A percentile compares a stretch with the other conserved stretches of the same genome.
Evolutionary conservation across 2,888 invertebrate genomes (phyloP).

Genomic region (Harpalus rufipes): DNA sequence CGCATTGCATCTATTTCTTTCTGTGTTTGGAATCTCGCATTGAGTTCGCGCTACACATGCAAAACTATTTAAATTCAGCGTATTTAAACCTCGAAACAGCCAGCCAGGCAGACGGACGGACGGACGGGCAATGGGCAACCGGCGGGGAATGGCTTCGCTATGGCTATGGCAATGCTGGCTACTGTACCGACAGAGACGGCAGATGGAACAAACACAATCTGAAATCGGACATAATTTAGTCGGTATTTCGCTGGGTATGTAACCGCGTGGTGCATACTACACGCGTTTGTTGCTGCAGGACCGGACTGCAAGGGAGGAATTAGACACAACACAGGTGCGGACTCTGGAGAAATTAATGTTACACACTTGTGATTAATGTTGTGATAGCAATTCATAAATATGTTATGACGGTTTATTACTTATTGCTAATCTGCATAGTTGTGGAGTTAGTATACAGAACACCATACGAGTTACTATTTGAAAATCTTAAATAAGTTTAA

Average conservation of each 20-base stretch:
- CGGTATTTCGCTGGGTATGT: slow-evolving; percentile 59
- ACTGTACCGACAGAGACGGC: slow-evolving; percentile 21
- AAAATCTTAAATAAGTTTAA: too few species aligned
- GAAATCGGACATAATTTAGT: slow-evolving; percentile 64
- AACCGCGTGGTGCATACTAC: slow-evolving; percentile 56
- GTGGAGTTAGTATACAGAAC: too few species aligned
- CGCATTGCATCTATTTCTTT: slow-evolving; percentile 2
- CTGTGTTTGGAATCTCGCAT: slow-evolving; percentile 4
- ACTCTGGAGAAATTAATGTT: not conserved
- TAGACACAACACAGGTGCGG: not conserved
- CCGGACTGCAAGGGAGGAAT: not conserved
- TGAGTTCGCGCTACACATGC: slow-evolving; percentile 15
- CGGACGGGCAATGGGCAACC: not conserved
- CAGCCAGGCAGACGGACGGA: not conserved
- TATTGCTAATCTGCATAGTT: too few species aligned
- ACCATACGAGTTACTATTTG: too few species aligned
- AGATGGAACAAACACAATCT: slow-evolving; percentile 58
- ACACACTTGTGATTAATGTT: not conserved
- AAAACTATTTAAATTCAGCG: slow-evolving; percentile 57
- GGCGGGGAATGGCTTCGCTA: not conserved
- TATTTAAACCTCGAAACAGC: slow-evolving; percentile 27
- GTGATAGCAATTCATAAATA: too few species aligned
- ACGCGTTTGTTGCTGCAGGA: slow-evolving; percentile 27
- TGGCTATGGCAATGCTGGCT: not conserved
- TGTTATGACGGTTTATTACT: too few species aligned